A percentile compares a stretch with the other conserved stretches of the same genome.
These are phyloP conservation scores for Adrianichthys oophorus DNA, from an alignment of 2,797 vertebrate genomes.

Conservation along the genomic window DNA sequence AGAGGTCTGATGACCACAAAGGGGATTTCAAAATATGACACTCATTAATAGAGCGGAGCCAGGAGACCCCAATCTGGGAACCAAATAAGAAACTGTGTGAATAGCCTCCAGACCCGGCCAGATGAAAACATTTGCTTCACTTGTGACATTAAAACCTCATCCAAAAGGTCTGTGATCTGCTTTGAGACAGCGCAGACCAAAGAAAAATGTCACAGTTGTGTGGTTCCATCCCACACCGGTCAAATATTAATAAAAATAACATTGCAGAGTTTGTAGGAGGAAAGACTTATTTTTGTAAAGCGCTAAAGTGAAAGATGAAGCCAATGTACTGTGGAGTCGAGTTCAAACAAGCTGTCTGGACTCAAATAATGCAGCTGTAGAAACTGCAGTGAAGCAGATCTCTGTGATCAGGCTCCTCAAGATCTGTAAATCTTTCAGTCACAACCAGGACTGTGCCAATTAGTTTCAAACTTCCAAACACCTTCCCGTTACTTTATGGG, in stretches of 20 bases:
- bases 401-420: too few relatives aligned
- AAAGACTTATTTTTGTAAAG: not conserved
- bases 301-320: too few relatives aligned
- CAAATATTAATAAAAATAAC: conserved; percentile 8
- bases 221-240: conserved; percentile 1
- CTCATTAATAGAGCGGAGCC: conserved; percentile 38
- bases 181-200: conserved; percentile 5
- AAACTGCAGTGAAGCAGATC: too few relatives aligned
- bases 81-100: not conserved
- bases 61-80: conserved; percentile 22
- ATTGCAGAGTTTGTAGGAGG: not conserved
- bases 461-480: too few relatives aligned
- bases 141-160: conserved; percentile 29
- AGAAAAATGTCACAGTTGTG: conserved; percentile 5
- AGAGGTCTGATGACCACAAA: conserved; percentile 27
- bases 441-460: too few relatives aligned
- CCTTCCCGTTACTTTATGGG: too few relatives aligned
- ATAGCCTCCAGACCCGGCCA: conserved; percentile 20
- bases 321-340: too few relatives aligned
- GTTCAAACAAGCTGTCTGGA: too few relatives aligned
- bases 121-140: conserved; percentile 36
- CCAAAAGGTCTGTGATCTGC: conserved; percentile 24
- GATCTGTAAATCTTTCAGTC: too few relatives aligned
- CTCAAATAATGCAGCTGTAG: too few relatives aligned
- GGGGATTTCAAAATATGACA: conserved; percentile 41